These are phyloP conservation scores for Idaea biselata DNA, from an alignment of 2,888 invertebrate species.

Conservation along the genomic window DNA sequence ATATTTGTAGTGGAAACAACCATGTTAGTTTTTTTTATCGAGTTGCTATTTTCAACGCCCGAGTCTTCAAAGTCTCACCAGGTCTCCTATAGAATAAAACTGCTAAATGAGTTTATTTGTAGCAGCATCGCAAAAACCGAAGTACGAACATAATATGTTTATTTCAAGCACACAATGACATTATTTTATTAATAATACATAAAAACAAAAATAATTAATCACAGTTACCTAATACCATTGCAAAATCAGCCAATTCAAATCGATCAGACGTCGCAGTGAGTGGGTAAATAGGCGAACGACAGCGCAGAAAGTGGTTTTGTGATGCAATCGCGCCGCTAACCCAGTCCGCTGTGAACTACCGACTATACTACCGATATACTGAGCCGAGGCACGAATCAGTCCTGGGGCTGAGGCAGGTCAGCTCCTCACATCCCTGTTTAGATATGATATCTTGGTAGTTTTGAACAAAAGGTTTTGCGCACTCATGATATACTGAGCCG, in stretches of 20 bases:
- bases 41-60: too few relatives aligned
- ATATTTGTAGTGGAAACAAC: too few relatives aligned
- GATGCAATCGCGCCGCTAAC: slow-evolving; percentile 77
- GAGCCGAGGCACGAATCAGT: not conserved
- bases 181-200: not conserved
- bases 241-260: slow-evolving; percentile 51
- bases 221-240: not conserved
- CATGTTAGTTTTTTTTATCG: too few relatives aligned
- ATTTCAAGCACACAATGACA: slow-evolving; percentile 4
- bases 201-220: not conserved
- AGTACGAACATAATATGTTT: too few relatives aligned
- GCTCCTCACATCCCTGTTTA: not conserved
- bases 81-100: too few relatives aligned
- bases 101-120: too few relatives aligned
- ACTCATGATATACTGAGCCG: too few relatives aligned
- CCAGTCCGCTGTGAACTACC: slow-evolving; percentile 47
- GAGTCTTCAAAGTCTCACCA: too few relatives aligned
- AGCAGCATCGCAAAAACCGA: too few relatives aligned
- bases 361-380: not conserved
- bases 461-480: not conserved
- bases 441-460: not conserved
- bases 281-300: slow-evolving; percentile 78
- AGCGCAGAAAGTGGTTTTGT: slow-evolving; percentile 75
- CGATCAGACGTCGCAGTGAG: slow-evolving; percentile 66
- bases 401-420: not conserved